phyloP scores from a whole-genome alignment of 2,113 vertebrate genomes.

The Elgaria multicarinata region DNA sequence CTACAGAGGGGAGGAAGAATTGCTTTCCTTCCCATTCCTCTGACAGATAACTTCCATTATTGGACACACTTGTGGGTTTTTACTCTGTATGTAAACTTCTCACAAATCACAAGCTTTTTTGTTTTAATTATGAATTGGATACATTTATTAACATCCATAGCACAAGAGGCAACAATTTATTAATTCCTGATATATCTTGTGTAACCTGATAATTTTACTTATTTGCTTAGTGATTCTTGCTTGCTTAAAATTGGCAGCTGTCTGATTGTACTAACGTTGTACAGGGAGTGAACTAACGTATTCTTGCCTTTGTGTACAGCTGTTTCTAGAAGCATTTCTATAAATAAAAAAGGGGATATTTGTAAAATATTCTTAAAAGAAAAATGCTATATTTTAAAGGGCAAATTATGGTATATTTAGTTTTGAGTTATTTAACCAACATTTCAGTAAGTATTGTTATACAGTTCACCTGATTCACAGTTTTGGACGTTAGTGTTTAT shows the following conservation, averaged over 20 bases:
- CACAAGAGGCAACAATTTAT: slow-evolving; percentile 8
- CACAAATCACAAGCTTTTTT: not conserved
- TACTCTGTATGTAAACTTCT: not conserved
- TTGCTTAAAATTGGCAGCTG: not conserved
- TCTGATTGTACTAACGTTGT: slow-evolving; percentile 1
- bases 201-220: not conserved
- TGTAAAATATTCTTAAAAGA: slow-evolving; percentile 30
- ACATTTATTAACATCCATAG: slow-evolving; percentile 33
- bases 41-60: not conserved
- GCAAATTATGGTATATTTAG: not conserved
- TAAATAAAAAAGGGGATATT: not conserved
- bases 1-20: too few relatives aligned
- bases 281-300: not conserved
- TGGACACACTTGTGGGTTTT: not conserved
- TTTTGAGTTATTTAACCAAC: not conserved
- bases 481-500: not conserved
- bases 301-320: not conserved
- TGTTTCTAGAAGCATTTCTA: not conserved
- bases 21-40: too few relatives aligned
- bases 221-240: slow-evolving; percentile 6
- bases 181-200: not conserved
- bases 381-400: not conserved
- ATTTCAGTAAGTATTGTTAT: not conserved
- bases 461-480: not conserved
- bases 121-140: not conserved